Percentiles rank a stretch among this genome's conserved stretches.
These are phyloP conservation scores for Drosophila persimilis DNA, from an alignment of 1,140 invertebrate genomes.

Conservation along the genomic window DNA sequence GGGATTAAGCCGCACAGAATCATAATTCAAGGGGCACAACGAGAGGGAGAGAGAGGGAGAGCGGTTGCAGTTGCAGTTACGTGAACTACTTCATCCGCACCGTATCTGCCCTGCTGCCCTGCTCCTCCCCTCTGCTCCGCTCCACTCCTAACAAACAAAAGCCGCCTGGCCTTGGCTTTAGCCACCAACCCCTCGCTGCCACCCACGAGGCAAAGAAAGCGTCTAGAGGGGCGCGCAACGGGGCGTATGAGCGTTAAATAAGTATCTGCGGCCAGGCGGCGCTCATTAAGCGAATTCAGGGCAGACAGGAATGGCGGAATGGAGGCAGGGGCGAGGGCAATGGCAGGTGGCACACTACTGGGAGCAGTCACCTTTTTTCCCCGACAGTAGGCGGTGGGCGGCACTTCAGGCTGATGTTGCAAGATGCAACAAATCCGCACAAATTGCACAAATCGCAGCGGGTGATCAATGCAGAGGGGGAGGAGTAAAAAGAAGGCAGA, in stretches of 20 bases:
- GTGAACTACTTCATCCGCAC: constrained; percentile 1
- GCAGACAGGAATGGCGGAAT: constrained; percentile 13
- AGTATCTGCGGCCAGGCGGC: constrained; percentile 58
- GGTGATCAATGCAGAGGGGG: neutral
- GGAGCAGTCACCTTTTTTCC: constrained; percentile 43
- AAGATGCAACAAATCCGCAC: constrained; percentile 63
- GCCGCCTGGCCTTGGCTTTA: constrained; percentile 27
- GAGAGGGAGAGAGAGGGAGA: neutral
- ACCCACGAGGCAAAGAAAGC: neutral
- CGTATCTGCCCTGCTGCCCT: constrained; percentile 2
- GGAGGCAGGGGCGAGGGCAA: neutral
- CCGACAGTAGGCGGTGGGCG: constrained; percentile 50
- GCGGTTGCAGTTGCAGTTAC: constrained; percentile 8
- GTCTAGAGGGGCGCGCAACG: constrained; percentile 37
- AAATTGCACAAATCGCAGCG: constrained; percentile 57
- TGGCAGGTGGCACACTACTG: neutral
- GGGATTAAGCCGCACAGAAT: constrained; percentile 37
- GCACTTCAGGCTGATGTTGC: constrained; percentile 45
- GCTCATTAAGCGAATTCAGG: constrained; percentile 79
- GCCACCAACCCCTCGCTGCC: neutral
- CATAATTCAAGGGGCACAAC: constrained; percentile 52
- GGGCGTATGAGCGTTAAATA: constrained; percentile 77
- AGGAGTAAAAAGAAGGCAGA: neutral
- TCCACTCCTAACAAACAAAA: constrained; percentile 47
- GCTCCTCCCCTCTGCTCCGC: neutral